Base-by-base conservation (phyloP, 2,888 invertebrate species). In the Chaitophorus viminalis region DNA sequence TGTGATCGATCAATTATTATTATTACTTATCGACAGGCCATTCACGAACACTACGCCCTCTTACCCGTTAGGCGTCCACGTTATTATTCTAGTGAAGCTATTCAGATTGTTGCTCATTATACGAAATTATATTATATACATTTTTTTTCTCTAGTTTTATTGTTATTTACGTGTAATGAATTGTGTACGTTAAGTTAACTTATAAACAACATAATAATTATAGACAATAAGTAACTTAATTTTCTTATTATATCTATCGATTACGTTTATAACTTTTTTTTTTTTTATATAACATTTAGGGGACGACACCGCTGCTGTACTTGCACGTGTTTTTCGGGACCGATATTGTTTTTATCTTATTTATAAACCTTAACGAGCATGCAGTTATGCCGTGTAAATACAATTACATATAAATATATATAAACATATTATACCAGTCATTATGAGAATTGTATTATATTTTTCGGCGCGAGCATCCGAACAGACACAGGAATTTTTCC, bases 211-310 rank as follows among this genome's bases (percentile, higher is more conserved):
- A 39, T 68, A 52, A 46, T 78, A 52, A 72, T 82, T 72, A 18
- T 83, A 83, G 39, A 72, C 70, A 21, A 82, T 60, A 52, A 74
- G 74, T 74, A 74, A 83, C 70, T 83, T 74, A 83, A 83, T 74
- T 65, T 84, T 31, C 83, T 84, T 84, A 84, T 60, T 76, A 65
- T 76, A 65, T 65, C 83, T 84, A 84, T 84, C 83, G 65, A 25
- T 75, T 5, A 65, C 39, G 65, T 84, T 76, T 21, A 25, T 60
- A 25, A 60, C 60, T 25, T 74, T 36, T 83, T 75, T 36, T 83
- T 36, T 75, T 33, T 21, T 8, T 29, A 39, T 31, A 60, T 60
- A 36, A 31, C 11, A 46, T n/a, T 52, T 65, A 54, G 17, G 46
- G 31, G 25, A 82, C 74, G 36, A 74, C 72, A 46, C 82, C 54